Base-by-base conservation (phyloP, 2,888 invertebrate genomes). In the Cenopis cana region DNA sequence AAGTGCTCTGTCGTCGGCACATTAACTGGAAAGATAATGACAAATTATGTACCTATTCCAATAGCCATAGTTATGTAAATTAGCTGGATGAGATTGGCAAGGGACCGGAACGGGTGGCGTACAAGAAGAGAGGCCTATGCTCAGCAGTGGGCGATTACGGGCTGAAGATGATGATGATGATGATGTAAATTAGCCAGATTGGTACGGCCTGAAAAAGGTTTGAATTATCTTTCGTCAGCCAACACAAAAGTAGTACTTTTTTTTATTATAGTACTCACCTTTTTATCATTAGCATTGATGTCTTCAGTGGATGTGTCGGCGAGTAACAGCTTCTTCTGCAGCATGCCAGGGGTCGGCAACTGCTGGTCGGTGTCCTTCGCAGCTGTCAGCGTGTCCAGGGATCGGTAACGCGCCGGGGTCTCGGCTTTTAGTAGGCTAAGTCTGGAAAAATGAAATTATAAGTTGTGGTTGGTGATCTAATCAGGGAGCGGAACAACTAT, bases 331-430 rank as follows among this genome's bases (percentile, higher is more conserved):
- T 78, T 76, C 68, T 85, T 83, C 61, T 82, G 83, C 49, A 91
- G 73, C 0, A 76, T 75, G 0, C 89, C 85, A 0, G 89, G 89
- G 0, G 81, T 77, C 0, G 92, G 90, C 5, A 90, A 72, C 5
- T 81, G 81, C 66, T 82, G 81, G 2, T 83, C 81, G 1, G 57
- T 57, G 0, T 76, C 80, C 52, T 80, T 82, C 0, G 72, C 70
- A 0, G 80, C 78, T 0, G 89, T 91, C 5, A 94, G 80, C 0
- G 93, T 89, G 76, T 94, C 94, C 62, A 94, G 77, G 0, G 94
- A 94, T 0, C 93, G 88, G 75, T 92, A 93, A 0, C 91, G 86
- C 1, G 89, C 87, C 3, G 93, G 90, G 0, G 92, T 92, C 11
- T 90, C 91, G 0, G 71, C 69, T 79, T 88, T 87, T n/a, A 83